Base-by-base conservation (phyloP, 2,113 vertebrate genomes). In the Zingel zingel region DNA sequence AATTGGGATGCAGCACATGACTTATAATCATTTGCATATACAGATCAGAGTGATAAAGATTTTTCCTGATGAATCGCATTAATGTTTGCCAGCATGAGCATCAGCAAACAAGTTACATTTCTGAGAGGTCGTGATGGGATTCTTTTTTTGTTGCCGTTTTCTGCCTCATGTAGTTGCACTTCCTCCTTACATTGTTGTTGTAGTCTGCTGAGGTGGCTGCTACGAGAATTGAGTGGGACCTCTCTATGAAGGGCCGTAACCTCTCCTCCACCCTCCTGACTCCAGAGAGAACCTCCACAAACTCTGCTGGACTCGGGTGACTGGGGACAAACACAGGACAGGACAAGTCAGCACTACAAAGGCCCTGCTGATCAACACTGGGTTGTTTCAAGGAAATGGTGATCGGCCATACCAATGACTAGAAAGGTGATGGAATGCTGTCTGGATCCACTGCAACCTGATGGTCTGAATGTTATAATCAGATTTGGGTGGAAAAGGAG, bases 181-280 rank as follows among this genome's bases (percentile, higher is more conserved):
- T 9, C 39, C 23, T 72, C 30, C 95, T 92, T 93, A 97, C 97
- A 0, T 97, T 97, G 87, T 97, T 97, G 89, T 97, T 97, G 93
- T 97, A 97, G 87, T 96, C 95, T 0, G 95, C 95, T 0, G 92
- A 93, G 65, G 95, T 93, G 5, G 97, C 97, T 0, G 95, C 87
- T 1, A 95, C 95, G n/a, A 97, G 90, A 77, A 97, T 96, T 43
- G 96, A 96, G 25, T 96, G 95, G 54, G 96, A 96, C 39, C 96
- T 95, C 82, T 97, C 95, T 71, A 97, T 88, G 88, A 96, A 97
- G 39, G 96, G 97, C 43, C 95, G 95, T 8, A 97, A 91, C 54
- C 95, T 87, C 82, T 94, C 94, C 86, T 97, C 96, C 71, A 96
- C 92, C 45, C 96, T 86, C 43, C 95, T 95, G 3, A 97, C 93